Percentiles rank a stretch among this genome's conserved stretches.
Evolutionary conservation across 2,888 invertebrate genomes (phyloP).

Genomic region (Kuschelorhynchus macadamiae): DNA sequence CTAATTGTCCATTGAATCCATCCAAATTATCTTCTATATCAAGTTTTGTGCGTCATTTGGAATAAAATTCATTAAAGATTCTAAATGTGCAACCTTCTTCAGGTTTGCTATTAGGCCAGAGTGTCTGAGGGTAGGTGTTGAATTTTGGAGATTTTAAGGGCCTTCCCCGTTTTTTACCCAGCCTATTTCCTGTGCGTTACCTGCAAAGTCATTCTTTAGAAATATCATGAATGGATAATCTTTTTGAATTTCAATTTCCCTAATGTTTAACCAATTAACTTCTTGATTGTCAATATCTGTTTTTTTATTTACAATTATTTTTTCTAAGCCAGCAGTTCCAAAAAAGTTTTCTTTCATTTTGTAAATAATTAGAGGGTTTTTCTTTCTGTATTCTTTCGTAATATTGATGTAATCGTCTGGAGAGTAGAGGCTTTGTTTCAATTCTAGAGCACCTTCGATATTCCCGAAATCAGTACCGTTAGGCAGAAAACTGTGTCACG

Average conservation of each 20-base stretch:
- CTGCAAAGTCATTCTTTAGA: slow-evolving; percentile 8
- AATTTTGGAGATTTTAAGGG: background rate
- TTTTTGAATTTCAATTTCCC: slow-evolving; percentile 11
- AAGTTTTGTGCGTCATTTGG: slow-evolving; percentile 14
- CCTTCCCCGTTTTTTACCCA: slow-evolving; percentile 6
- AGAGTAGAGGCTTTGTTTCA: slow-evolving; percentile 43
- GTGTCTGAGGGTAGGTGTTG: background rate
- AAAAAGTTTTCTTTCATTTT: slow-evolving; percentile 29
- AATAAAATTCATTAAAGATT: slow-evolving; percentile 14
- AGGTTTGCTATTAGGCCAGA: background rate
- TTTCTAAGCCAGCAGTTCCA: slow-evolving; percentile 10
- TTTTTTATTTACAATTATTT: slow-evolving; percentile 33
- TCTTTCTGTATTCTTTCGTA: slow-evolving; percentile 29
- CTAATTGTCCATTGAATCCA: slow-evolving; percentile 10
- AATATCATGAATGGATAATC: slow-evolving; percentile 9
- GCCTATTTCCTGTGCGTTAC: background rate
- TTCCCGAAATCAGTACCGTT: slow-evolving; percentile 41
- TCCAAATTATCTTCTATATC: slow-evolving; percentile 14
- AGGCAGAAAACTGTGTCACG: slow-evolving; percentile 36
- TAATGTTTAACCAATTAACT: slow-evolving; percentile 26
- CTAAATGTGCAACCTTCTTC: slow-evolving; percentile 15
- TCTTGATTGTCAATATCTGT: slow-evolving; percentile 15
- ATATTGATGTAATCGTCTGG: slow-evolving; percentile 43
- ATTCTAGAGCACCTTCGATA: slow-evolving; percentile 36
- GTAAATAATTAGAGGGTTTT: slow-evolving; percentile 19